A percentile compares a stretch with the other conserved stretches of the same genome.
These are phyloP conservation scores for Furcula furcula DNA, from an alignment of 2,888 invertebrate species.

Conservation along the genomic window DNA sequence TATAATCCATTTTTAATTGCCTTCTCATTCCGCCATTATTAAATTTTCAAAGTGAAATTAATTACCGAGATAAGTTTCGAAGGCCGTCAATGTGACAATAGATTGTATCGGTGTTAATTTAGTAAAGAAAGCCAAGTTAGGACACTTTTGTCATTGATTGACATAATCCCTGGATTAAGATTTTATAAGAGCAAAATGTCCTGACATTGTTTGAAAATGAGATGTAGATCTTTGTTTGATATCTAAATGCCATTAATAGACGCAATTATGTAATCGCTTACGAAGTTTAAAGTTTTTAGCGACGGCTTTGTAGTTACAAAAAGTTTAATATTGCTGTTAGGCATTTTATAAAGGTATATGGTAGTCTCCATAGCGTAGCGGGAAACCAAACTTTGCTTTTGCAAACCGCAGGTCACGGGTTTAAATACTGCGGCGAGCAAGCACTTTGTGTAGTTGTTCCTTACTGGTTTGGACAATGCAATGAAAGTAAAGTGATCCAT, in stretches of 20 bases:
- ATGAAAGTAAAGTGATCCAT: too few species aligned
- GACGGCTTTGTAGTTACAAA: not conserved
- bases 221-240: constrained; percentile 27
- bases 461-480: too few species aligned
- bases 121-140: constrained; percentile 58
- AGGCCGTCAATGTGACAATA: constrained; percentile 67
- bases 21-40: constrained; percentile 59
- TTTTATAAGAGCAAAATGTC: constrained; percentile 39
- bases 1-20: constrained; percentile 80
- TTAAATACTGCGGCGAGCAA: too few species aligned
- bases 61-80: constrained; percentile 66
- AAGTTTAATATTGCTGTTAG: constrained; percentile 2
- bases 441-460: too few species aligned
- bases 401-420: too few species aligned
- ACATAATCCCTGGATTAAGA: constrained; percentile 44
- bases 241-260: constrained; percentile 21
- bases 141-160: constrained; percentile 54
- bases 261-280: constrained; percentile 10
- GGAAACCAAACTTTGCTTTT: too few species aligned
- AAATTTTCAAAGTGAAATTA: constrained; percentile 71
- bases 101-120: constrained; percentile 72
- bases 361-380: too few species aligned
- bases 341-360: too few species aligned
- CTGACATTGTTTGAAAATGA: constrained; percentile 34
- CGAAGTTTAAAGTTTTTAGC: constrained; percentile 12